These are phyloP conservation scores for Ophiodon elongatus DNA, from an alignment of 2,113 vertebrate genomes.

Conservation along the genomic window DNA sequence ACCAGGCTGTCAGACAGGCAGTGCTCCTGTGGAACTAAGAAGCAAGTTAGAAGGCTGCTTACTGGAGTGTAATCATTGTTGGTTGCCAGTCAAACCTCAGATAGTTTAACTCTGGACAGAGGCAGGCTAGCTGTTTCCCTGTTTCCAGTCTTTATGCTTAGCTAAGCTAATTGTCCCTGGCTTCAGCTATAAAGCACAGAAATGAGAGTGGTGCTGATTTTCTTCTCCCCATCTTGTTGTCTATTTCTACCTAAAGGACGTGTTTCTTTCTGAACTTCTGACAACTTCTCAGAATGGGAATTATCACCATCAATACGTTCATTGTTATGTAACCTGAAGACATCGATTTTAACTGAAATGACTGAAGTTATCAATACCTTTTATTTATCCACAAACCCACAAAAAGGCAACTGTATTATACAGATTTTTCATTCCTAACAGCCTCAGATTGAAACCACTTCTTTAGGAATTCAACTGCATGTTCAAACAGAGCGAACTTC, in stretches of 20 bases:
- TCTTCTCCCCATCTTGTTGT: background rate
- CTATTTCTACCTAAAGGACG: background rate
- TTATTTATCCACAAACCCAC: background rate
- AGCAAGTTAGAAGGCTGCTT: no score
- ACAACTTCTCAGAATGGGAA: background rate
- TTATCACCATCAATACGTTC: background rate
- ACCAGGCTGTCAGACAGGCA: no score
- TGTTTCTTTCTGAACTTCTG: background rate
- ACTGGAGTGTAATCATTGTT: no score
- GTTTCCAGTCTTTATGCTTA: background rate
- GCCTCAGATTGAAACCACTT: background rate
- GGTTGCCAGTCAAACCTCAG: background rate
- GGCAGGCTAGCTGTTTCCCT: no score
- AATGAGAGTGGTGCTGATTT: background rate
- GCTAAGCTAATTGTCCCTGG: background rate
- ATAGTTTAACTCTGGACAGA: background rate
- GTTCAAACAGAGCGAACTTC: slow-evolving; percentile 22
- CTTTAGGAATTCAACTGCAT: slow-evolving; percentile 12
- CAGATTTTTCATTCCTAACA: background rate
- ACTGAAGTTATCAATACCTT: background rate
- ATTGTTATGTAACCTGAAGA: background rate
- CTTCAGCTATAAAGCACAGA: background rate
- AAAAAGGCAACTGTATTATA: background rate
- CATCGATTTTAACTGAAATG: background rate
- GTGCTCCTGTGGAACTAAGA: no score